Percentiles rank a stretch among this genome's conserved stretches.
Evolutionary conservation across 2,797 vertebrate genomes (phyloP).

Genomic region (Darevskia nairensis): DNA sequence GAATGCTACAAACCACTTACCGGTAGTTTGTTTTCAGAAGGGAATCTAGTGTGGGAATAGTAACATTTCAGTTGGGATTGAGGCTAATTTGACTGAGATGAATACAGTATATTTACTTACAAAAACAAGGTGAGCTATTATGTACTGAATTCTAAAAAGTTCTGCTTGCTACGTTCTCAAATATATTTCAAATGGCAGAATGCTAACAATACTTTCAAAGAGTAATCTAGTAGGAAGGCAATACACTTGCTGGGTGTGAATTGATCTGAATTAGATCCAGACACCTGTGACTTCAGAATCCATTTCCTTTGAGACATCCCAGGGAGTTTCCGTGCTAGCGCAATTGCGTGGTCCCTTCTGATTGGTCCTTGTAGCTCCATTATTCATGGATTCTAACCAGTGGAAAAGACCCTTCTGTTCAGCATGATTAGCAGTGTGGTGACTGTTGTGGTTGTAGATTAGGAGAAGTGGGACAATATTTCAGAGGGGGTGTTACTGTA

Average conservation of each 20-base stretch:
- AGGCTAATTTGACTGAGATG: background rate
- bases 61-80: background rate
- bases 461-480: conserved; percentile 21
- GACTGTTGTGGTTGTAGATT: background rate
- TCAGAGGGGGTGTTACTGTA: conserved; percentile 12
- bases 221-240: background rate
- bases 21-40: conserved; percentile 3
- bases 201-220: background rate
- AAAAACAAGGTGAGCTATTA: background rate
- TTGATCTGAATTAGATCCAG: conserved; percentile 7
- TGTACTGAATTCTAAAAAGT: background rate
- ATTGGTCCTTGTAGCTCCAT: conserved; percentile 38
- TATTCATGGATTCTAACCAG: conserved; percentile 27
- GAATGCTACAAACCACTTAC: background rate
- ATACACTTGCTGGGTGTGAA: background rate
- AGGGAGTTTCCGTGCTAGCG: background rate
- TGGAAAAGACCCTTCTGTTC: conserved; percentile 3
- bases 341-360: conserved; percentile 34
- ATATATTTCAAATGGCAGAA: background rate
- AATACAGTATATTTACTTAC: background rate
- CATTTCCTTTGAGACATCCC: conserved; percentile 6
- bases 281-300: conserved; percentile 8
- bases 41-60: background rate
- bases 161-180: background rate
- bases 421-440: conserved; percentile 1